Base-by-base conservation (phyloP, 2,797 vertebrate species). In the Sphenopsis melanotis region DNA sequence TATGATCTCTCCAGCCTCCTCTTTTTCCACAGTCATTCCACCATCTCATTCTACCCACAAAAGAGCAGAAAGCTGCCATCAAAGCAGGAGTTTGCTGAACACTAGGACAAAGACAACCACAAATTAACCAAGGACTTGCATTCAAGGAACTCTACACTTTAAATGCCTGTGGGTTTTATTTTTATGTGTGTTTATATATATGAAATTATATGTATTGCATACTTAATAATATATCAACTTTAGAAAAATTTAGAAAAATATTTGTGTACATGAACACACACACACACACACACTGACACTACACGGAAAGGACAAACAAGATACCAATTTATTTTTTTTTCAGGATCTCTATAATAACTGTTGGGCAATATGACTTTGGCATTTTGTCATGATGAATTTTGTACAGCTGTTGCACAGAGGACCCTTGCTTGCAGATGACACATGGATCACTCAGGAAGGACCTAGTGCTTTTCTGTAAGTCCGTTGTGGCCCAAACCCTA, bases 81-180 rank as follows among this genome's bases (percentile, higher is more conserved):
- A 86, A 86, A 86, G 57, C 36, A 86, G 21, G 52, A 75, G 66
- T 68, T 50, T 65, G 50, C 30, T 77, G 56, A 94, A 85, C 16
- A 42, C 39, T 15, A 21, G 30, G 15, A 66, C 19, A 49, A 92
- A 77, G 30, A 52, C 49, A 89, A 80, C 75, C 69, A 85, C 55
- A 77, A 95, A 89, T 85, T 66, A 82, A 23, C 53, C 39, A 56
- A 32, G 16, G 19, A 74, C 89, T 64, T 78, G 59, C 46, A 91
- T 61, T 74, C 60, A 83, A 70, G 68, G 68, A 87, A 75, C 76
- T 60, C 75, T 70, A 9, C 63, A 86, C 46, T 84, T 96, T 77
- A 94, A 91, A 95, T 57, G 65, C 39, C 85, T 77, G 50, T 57
- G 91, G 76, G 53, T 59, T 94, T 90, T 87, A 95, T 90, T 87